Evolutionary conservation across 2,797 vertebrate species (phyloP).

Genomic region (Tenualosa ilisha): DNA sequence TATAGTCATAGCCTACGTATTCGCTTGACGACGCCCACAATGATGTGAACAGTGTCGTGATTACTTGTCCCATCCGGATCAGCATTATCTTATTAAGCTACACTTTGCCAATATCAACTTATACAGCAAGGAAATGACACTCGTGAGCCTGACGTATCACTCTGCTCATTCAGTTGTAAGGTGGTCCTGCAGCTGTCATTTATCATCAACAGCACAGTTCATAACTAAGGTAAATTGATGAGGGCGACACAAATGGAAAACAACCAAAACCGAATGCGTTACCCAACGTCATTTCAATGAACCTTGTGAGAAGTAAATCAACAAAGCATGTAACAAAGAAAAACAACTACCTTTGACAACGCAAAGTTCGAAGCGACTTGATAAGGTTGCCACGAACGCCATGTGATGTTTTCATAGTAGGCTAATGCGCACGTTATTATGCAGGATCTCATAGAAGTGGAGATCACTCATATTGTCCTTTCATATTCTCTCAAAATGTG

Average conservation of each 20-base stretch:
- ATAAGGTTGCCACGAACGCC: not conserved
- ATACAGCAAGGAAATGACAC: not conserved
- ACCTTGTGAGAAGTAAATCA: not conserved
- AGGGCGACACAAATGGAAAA: not conserved
- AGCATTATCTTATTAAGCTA: not conserved
- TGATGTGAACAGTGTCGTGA: not conserved
- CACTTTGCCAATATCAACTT: not conserved
- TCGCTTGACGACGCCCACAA: not conserved
- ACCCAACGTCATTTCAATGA: not conserved
- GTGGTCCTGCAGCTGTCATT: not conserved
- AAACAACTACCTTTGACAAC: not conserved
- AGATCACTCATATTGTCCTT: not conserved
- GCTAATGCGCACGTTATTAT: not conserved
- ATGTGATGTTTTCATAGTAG: not conserved
- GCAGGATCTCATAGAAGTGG: not conserved
- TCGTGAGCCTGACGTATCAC: not conserved
- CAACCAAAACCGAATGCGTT: not conserved
- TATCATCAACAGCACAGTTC: not conserved
- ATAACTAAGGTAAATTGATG: not conserved
- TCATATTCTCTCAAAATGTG: not conserved
- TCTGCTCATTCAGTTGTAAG: not conserved
- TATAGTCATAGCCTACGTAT: not conserved
- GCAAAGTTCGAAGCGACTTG: not conserved
- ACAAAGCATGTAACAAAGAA: not conserved
- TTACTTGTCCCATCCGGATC: not conserved